These are phyloP conservation scores for Ciconia nigra DNA, from an alignment of 2,797 vertebrate species.

Conservation along the genomic window DNA sequence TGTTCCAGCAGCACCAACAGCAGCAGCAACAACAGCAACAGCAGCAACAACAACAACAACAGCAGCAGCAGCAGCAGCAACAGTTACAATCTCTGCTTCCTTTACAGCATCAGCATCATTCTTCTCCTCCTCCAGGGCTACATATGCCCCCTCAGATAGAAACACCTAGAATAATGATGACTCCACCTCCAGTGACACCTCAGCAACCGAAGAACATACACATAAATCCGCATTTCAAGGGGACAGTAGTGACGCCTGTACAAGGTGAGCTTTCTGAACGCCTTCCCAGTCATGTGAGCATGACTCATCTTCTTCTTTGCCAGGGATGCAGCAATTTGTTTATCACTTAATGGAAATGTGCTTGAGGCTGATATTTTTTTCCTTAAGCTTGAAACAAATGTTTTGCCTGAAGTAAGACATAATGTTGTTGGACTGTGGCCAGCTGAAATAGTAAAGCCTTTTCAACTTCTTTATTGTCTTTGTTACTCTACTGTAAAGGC, in stretches of 20 bases:
- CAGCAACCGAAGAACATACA: conserved; percentile 97
- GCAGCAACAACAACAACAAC: conserved; percentile 80
- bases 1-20: conserved; percentile 80
- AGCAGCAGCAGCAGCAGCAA: conserved; percentile 73
- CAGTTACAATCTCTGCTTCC: conserved; percentile 89
- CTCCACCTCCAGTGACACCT: conserved; percentile 81
- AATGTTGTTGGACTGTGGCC: neutral
- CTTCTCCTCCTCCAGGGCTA: conserved; percentile 75
- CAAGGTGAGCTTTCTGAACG: conserved; percentile 81
- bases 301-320: neutral
- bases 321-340: neutral
- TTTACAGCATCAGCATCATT: conserved; percentile 86
- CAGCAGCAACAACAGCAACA: conserved; percentile 80
- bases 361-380: neutral
- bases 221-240: conserved; percentile 99
- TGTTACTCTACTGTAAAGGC: neutral
- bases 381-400: neutral
- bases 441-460: neutral
- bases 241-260: conserved; percentile 85
- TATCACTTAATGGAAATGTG: neutral
- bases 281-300: neutral
- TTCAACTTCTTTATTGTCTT: neutral
- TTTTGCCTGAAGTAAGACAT: conserved; percentile 9
- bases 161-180: conserved; percentile 83
- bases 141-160: conserved; percentile 86